Percentiles rank a stretch among this genome's conserved stretches.
phyloP scores from a whole-genome alignment of 2,888 invertebrate genomes.

The Euphydryas editha region DNA sequence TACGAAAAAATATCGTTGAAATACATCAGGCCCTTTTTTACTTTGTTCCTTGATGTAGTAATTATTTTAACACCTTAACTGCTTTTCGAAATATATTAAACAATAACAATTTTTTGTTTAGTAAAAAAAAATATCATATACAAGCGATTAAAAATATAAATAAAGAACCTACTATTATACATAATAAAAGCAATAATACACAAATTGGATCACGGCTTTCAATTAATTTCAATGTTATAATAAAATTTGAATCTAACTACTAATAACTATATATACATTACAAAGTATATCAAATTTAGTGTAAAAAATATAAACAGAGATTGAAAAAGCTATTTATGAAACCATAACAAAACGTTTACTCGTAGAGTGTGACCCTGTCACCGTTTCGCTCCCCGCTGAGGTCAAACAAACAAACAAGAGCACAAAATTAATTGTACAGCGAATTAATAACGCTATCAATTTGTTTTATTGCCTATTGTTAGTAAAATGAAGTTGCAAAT shows the following conservation, averaged over 20 bases:
- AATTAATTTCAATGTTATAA: too few relatives aligned
- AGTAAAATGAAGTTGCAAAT: slow-evolving; percentile 42
- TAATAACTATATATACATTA: neutral
- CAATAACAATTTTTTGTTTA: too few relatives aligned
- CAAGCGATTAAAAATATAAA: too few relatives aligned
- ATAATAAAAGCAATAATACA: too few relatives aligned
- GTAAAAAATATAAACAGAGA: neutral
- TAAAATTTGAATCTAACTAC: neutral
- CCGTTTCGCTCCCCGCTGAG: slow-evolving; percentile 12
- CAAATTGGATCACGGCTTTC: too few relatives aligned
- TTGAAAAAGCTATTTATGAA: neutral
- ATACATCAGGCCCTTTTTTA: too few relatives aligned
- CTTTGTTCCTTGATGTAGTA: too few relatives aligned
- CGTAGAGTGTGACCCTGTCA: slow-evolving; percentile 11
- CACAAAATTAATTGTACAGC: slow-evolving; percentile 33
- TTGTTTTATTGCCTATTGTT: slow-evolving; percentile 65
- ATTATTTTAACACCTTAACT: too few relatives aligned
- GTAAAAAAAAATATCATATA: too few relatives aligned
- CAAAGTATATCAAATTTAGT: neutral
- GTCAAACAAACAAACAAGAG: slow-evolving; percentile 16
- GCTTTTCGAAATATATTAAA: too few relatives aligned
- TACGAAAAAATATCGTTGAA: too few relatives aligned
- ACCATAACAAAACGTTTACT: slow-evolving; percentile 7
- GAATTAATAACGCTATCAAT: slow-evolving; percentile 37
- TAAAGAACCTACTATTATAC: too few relatives aligned